Evolutionary conservation across 1,140 invertebrate genomes (phyloP).

Genomic region (Branchinecta lynchi): DNA sequence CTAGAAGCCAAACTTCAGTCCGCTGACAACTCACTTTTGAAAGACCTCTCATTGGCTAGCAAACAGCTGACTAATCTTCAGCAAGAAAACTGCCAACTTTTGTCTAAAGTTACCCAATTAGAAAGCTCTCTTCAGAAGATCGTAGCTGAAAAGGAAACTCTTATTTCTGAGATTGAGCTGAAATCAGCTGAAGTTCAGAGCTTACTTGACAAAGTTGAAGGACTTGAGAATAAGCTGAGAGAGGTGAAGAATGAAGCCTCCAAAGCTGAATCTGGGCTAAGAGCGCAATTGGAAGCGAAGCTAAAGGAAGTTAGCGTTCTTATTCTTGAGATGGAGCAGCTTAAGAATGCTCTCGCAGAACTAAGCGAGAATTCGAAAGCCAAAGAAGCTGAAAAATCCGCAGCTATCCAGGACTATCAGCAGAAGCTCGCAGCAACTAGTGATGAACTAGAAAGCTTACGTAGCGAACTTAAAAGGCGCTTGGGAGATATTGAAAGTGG

Average conservation of each 20-base stretch:
- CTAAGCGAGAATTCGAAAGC: slow-evolving; percentile 28
- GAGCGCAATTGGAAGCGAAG: slow-evolving; percentile 28
- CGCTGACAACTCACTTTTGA: background rate
- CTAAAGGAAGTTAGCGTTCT: slow-evolving; percentile 24
- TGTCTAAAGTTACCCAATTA: background rate
- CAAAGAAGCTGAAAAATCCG: slow-evolving; percentile 24
- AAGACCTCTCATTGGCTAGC: slow-evolving; percentile 1
- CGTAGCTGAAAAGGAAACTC: background rate
- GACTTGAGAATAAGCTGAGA: no score
- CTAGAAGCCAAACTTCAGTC: slow-evolving; percentile 2
- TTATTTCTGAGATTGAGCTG: no score
- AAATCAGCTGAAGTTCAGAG: no score
- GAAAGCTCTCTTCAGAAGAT: background rate
- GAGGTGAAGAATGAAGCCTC: no score
- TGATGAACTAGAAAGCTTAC: no score
- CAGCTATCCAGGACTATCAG: no score
- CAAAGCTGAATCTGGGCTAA: slow-evolving; percentile 18
- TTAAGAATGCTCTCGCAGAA: slow-evolving; percentile 30
- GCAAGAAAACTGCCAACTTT: background rate
- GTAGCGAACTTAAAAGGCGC: no score
- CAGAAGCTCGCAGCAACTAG: no score
- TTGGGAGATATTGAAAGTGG: no score
- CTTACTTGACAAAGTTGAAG: no score
- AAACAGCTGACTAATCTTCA: background rate
- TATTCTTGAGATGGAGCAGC: slow-evolving; percentile 29